phyloP scores from a whole-genome alignment of 2,888 invertebrate species.

The Callosobruchus maculatus region DNA sequence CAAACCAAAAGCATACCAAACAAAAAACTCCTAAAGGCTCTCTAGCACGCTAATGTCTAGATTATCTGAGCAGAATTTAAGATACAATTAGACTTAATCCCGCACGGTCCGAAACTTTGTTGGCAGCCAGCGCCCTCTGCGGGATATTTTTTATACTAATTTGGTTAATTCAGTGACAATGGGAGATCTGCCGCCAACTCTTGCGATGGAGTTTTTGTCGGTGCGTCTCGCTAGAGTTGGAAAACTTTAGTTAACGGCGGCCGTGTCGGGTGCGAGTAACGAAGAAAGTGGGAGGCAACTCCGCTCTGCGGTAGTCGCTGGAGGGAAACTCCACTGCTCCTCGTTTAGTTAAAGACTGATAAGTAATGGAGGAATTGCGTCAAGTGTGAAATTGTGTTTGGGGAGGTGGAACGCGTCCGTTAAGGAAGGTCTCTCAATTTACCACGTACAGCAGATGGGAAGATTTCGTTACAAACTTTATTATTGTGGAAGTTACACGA shows the following conservation, averaged over 20 bases:
- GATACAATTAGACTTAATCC: conserved; percentile 40
- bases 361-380: background rate
- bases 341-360: background rate
- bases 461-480: background rate
- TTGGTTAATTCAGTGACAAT: conserved; percentile 13
- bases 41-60: conserved; percentile 14
- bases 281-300: background rate
- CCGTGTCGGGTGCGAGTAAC: background rate
- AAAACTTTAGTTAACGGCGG: conserved; percentile 3
- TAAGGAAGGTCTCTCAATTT: background rate
- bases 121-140: conserved; percentile 4
- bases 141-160: conserved; percentile 11
- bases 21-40: no score
- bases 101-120: background rate
- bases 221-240: conserved; percentile 3
- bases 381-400: background rate
- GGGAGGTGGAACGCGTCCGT: background rate
- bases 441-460: background rate
- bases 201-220: background rate
- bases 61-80: conserved; percentile 39
- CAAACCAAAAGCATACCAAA: no score
- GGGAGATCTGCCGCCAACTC: background rate
- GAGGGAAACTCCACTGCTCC: background rate
- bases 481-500: background rate
- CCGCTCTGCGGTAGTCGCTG: background rate